Evolutionary conservation across 2,888 invertebrate genomes (phyloP).

Genomic region (Oasisia sp.): DNA sequence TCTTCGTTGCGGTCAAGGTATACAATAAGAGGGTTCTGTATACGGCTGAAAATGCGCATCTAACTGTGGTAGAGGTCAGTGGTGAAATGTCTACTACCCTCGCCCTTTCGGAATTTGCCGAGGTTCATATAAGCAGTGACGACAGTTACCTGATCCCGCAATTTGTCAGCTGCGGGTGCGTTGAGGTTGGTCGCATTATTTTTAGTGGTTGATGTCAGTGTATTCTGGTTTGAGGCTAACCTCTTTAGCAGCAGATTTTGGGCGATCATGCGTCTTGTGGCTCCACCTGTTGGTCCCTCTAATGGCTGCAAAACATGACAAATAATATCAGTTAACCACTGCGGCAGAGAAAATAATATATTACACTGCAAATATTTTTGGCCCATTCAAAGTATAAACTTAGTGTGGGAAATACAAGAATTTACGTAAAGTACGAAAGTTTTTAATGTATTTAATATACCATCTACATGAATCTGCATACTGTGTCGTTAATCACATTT

Average conservation of each 20-base stretch:
- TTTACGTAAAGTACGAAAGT: neutral
- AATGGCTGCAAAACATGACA: neutral
- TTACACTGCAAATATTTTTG: neutral
- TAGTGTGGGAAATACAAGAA: neutral
- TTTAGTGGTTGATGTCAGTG: neutral
- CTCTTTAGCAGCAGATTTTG: neutral
- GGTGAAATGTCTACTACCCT: slow-evolving; percentile 32
- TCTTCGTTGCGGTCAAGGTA: slow-evolving; percentile 49
- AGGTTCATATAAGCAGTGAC: slow-evolving; percentile 41
- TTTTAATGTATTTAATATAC: neutral
- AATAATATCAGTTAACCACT: neutral
- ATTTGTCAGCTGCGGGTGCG: neutral
- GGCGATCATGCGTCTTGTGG: neutral
- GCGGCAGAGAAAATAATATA: neutral
- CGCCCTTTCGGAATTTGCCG: slow-evolving; percentile 38
- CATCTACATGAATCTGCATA: too few relatives aligned
- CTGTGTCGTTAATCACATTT: too few relatives aligned
- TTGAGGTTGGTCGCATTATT: neutral
- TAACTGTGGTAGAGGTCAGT: slow-evolving; percentile 48
- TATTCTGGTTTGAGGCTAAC: neutral
- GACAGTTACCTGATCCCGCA: slow-evolving; percentile 34
- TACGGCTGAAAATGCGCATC: slow-evolving; percentile 51
- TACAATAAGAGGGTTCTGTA: slow-evolving; percentile 52
- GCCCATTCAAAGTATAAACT: neutral
- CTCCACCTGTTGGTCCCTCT: neutral